Percentiles rank a stretch among this genome's conserved stretches.
Evolutionary conservation across 2,888 invertebrate species (phyloP).

Genomic region (Leptinotarsa haldemani): DNA sequence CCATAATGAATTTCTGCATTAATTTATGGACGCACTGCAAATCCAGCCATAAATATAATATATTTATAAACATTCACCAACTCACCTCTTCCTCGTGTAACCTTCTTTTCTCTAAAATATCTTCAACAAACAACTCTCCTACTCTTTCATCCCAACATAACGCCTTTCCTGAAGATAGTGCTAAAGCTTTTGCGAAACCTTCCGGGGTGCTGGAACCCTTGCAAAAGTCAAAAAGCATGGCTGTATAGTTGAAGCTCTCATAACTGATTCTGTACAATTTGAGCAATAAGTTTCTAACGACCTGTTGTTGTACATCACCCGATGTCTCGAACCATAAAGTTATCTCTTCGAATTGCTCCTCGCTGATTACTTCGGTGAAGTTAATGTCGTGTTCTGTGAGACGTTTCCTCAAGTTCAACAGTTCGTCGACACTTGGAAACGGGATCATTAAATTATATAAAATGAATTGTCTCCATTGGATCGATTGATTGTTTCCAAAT

Average conservation of each 20-base stretch:
- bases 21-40: no score
- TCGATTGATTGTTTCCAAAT: constrained; percentile 70
- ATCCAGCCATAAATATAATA: no score
- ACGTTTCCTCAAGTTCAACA: constrained; percentile 67
- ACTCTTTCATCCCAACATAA: constrained; percentile 67
- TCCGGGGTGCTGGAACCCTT: constrained; percentile 69
- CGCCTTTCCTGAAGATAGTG: constrained; percentile 69
- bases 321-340: constrained; percentile 65
- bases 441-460: constrained; percentile 71
- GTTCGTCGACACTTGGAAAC: constrained; percentile 69
- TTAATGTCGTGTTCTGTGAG: constrained; percentile 68
- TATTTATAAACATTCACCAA: not conserved
- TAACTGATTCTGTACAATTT: constrained; percentile 68
- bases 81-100: constrained; percentile 48
- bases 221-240: constrained; percentile 73
- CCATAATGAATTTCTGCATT: no score
- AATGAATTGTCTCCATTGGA: constrained; percentile 77
- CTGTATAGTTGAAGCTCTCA: constrained; percentile 72
- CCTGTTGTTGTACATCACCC: constrained; percentile 36
- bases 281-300: constrained; percentile 70
- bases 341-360: constrained; percentile 60
- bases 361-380: constrained; percentile 59
- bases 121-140: constrained; percentile 67
- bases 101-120: constrained; percentile 40
- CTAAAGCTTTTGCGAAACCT: constrained; percentile 72